Base-by-base conservation (phyloP, 1,140 invertebrate species). In the Patella vulgata region DNA sequence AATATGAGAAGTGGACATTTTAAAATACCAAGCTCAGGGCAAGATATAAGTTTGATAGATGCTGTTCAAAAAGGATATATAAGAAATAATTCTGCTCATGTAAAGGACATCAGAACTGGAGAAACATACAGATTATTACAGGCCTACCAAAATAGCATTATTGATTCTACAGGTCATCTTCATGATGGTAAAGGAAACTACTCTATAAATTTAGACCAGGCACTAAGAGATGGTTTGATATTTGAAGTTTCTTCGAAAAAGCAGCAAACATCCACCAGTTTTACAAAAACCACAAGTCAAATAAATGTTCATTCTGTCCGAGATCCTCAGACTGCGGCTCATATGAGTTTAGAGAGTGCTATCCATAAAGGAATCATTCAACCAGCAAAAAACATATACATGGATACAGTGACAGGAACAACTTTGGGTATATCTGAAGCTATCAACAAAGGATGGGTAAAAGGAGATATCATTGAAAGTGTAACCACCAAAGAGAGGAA, bases 1-100 rank as follows among this genome's bases (percentile, higher is more conserved):
- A 93, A 98, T 84, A 90, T 94, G 3, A 91, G 90, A 80, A 91
- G 91, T 21, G 96, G 95, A 14, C 90, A 94, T 79, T 86, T 97
- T 57, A 82, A 93, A 59, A 91, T 97, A 83, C 88, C 90, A 9
- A 86, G 88, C 66, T 90, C 88, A 36, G 90, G 90, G 68, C 89
- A 90, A 81, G 87, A 90, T 67, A 87, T 97, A 71, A 91, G 92
- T 69, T 88, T 96, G 48, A 90, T 94, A 73, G 90, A 93, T 78
- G 94, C 94, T 36, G 91, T 97, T 53, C 89, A 92, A 79, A 88
- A 90, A 40, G 91, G 91, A 76, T 86, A 95, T 53, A 57, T 80
- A 43, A 51, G 65, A 54, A 60, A 72, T 54, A 55, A 73, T 9
- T 75, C 72, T 23, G 63, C 60, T 19, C 56, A 17, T 40, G 74